Conservation (phyloP, 2,888 invertebrate species). For the Autographa gamma region DNA sequence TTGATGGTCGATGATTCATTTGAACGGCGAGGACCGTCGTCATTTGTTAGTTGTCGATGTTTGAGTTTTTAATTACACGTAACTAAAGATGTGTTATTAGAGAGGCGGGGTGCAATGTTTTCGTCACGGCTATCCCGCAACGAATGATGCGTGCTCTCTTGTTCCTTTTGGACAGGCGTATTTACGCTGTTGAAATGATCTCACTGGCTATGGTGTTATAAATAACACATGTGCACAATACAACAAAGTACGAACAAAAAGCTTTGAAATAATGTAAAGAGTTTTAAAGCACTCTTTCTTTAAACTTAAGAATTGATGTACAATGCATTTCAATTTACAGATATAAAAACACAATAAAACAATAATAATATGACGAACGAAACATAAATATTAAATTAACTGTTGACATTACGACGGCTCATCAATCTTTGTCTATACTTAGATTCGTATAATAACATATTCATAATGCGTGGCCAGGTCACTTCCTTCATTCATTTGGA, state of each 20-base stretch:
- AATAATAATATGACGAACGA: slow-evolving; percentile 58
- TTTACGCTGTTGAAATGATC: slow-evolving; percentile 56
- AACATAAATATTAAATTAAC: slow-evolving; percentile 76
- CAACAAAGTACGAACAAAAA: background rate
- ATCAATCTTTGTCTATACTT: slow-evolving; percentile 75
- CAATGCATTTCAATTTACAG: slow-evolving; percentile 62
- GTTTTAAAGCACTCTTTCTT: slow-evolving; percentile 59
- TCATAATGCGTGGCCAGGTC: slow-evolving; percentile 70
- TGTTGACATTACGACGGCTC: slow-evolving; percentile 72
- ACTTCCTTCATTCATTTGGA: slow-evolving; percentile 68
- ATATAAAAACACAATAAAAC: slow-evolving; percentile 58
- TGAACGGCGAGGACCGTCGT: slow-evolving; percentile 68
- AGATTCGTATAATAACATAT: slow-evolving; percentile 72
- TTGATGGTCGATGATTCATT: slow-evolving; percentile 83
- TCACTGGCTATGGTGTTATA: slow-evolving; percentile 41
- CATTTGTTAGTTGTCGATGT: slow-evolving; percentile 86
- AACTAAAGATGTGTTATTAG: slow-evolving; percentile 84
- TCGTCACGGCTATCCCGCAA: slow-evolving; percentile 79
- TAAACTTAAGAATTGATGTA: slow-evolving; percentile 63
- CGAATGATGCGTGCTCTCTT: slow-evolving; percentile 64
- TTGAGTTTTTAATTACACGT: slow-evolving; percentile 87
- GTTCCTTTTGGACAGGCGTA: slow-evolving; percentile 60
- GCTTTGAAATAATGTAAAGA: background rate
- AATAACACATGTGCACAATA: slow-evolving; percentile 2
- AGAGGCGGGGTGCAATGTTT: slow-evolving; percentile 78